phyloP scores from a whole-genome alignment of 2,113 vertebrate genomes.

The Callithrix jacchus region DNA sequence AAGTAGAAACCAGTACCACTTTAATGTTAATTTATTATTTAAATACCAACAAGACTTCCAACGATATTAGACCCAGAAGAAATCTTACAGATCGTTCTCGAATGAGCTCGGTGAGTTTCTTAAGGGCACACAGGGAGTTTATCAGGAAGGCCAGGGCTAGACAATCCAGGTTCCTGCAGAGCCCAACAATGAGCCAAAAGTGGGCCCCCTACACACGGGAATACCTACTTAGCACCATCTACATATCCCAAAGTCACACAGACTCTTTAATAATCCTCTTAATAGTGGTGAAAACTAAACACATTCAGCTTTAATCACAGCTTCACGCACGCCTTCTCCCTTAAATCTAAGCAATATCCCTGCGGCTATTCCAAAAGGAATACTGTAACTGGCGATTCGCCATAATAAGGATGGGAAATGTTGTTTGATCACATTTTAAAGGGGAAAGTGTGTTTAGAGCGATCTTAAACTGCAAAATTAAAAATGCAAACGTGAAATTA shows the following conservation, averaged over 20 bases:
- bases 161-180: background rate
- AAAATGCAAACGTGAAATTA: conserved; percentile 3
- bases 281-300: conserved; percentile 28
- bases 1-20: background rate
- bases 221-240: background rate
- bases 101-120: background rate
- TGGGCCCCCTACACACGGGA: rapidly evolving
- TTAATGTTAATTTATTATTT: background rate
- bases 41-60: background rate
- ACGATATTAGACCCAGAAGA: background rate
- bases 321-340: conserved; percentile 22
- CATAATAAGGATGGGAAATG: conserved; percentile 53
- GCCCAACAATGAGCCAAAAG: rapidly evolving
- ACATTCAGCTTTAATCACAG: conserved; percentile 45
- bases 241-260: background rate
- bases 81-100: background rate
- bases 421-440: conserved; percentile 66
- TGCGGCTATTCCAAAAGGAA: conserved; percentile 50
- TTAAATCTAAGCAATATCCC: conserved; percentile 67
- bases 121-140: background rate
- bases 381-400: conserved; percentile 49
- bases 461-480: conserved; percentile 69
- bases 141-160: background rate
- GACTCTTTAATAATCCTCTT: background rate
- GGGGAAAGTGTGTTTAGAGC: conserved; percentile 54